These are phyloP conservation scores for Amazona vittata DNA, from an alignment of 2,113 vertebrate genomes.

Conservation along the genomic window DNA sequence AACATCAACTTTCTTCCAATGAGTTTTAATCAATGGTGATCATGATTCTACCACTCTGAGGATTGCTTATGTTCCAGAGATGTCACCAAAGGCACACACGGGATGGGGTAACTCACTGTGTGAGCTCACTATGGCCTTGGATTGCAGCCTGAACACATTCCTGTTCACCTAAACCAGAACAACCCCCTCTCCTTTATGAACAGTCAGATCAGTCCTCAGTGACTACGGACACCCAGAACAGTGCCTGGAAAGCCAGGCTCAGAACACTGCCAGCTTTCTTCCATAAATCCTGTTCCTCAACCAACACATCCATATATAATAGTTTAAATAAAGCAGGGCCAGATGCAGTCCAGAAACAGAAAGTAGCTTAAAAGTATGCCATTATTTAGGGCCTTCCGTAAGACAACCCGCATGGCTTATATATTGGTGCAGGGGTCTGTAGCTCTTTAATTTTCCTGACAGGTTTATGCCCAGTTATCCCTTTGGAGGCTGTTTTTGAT, in stretches of 20 bases:
- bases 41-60: background rate
- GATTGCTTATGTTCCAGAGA: background rate
- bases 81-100: background rate
- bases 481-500: background rate
- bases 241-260: conserved; percentile 32
- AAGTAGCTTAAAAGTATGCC: conserved; percentile 16
- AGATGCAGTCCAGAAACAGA: conserved; percentile 42
- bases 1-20: conserved; percentile 11
- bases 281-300: conserved; percentile 56
- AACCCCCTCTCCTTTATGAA: background rate
- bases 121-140: background rate
- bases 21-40: conserved; percentile 7
- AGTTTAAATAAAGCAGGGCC: conserved; percentile 43
- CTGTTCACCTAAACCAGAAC: background rate
- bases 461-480: conserved; percentile 38
- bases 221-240: conserved; percentile 51
- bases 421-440: background rate
- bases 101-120: background rate
- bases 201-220: background rate
- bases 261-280: conserved; percentile 35
- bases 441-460: conserved; percentile 48
- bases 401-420: background rate
- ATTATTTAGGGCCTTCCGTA: conserved; percentile 30
- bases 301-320: conserved; percentile 48
- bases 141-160: background rate